Percentiles rank a stretch among this genome's conserved stretches.
These are phyloP conservation scores for Molorchus minor DNA, from an alignment of 2,888 invertebrate genomes.

Conservation along the genomic window DNA sequence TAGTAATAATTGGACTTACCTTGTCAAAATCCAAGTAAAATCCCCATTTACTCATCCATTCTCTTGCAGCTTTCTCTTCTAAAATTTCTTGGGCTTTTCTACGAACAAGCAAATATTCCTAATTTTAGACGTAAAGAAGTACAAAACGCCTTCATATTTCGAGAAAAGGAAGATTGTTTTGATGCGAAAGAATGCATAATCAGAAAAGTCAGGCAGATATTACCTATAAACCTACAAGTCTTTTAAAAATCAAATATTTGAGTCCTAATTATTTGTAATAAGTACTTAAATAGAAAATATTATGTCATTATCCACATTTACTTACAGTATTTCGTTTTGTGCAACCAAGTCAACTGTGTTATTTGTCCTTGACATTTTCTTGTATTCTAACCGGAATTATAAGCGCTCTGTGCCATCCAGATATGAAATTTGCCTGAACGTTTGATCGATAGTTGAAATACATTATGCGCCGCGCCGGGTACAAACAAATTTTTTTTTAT, in stretches of 20 bases:
- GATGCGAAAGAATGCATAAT: no score
- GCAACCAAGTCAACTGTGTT: slow-evolving; percentile 9
- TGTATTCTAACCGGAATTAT: neutral
- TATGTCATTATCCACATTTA: neutral
- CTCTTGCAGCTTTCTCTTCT: slow-evolving; percentile 52
- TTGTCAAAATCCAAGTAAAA: slow-evolving; percentile 54
- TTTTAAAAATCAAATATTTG: neutral
- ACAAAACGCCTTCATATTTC: no score
- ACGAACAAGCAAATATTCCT: slow-evolving; percentile 18
- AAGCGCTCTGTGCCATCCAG: neutral
- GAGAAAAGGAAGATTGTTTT: no score
- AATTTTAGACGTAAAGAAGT: no score
- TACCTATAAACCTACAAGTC: no score
- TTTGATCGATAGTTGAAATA: slow-evolving; percentile 10
- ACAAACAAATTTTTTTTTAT: no score
- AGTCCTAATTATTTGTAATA: neutral
- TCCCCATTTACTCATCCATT: slow-evolving; percentile 57
- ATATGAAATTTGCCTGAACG: neutral
- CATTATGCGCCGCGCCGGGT: no score
- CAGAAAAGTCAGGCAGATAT: no score
- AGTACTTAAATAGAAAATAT: neutral
- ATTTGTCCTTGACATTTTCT: neutral
- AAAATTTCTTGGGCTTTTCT: slow-evolving; percentile 56
- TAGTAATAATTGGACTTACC: slow-evolving; percentile 39
- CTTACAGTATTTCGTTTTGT: slow-evolving; percentile 29